Evolutionary conservation across 2,113 vertebrate species (phyloP), one percentile per base, ranked within the genome.

Genomic region (Astur gentilis): DNA sequence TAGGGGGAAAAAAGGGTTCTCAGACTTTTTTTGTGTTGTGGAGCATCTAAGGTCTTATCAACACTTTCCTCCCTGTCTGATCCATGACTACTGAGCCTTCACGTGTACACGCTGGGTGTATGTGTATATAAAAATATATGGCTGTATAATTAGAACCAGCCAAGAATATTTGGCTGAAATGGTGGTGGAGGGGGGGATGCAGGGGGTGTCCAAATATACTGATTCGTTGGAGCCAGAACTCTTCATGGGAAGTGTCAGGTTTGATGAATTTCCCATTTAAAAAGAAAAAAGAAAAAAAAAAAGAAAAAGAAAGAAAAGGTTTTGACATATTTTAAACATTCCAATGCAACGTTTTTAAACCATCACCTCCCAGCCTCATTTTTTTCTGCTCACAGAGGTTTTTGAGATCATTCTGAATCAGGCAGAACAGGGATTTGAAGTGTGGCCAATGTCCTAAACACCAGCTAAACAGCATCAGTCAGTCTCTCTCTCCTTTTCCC

Each of bases 251-350:
- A 97, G 86, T 83, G 92, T 96, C 80, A 95, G 42, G 47, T 89
- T 93, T 95, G 94, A 96, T 95, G 95, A 96, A 97, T 97, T 97
- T 95, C 88, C 90, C 55, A 89, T 62, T 80, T 20, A 55, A 23
- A 38, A 36, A 32, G 50, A n/a, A 44, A 38, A 52, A 55, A 47
- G n/a, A 5, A 7, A 25, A 42, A 15, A 14, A 4, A 1, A 21
- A 22, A 64, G 1, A 6, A 2, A 16, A 22, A 47, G 1, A 36
- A 66, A 69, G 15, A 57, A 77, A 55, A 83, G 16, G 29, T 83
- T 96, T 93, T 93, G 83, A 94, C 90, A 84, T 90, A 89, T 95
- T 96, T 97, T 75, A 96, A 93, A 95, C 89, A 92, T 96, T 96
- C 93, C 89, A 87, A 11, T 69, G n/a, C 40, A 79, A 23, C 1